A percentile compares a stretch with the other conserved stretches of the same genome.
These are phyloP conservation scores for Buteo buteo DNA, from an alignment of 2,113 vertebrate species.

Conservation along the genomic window DNA sequence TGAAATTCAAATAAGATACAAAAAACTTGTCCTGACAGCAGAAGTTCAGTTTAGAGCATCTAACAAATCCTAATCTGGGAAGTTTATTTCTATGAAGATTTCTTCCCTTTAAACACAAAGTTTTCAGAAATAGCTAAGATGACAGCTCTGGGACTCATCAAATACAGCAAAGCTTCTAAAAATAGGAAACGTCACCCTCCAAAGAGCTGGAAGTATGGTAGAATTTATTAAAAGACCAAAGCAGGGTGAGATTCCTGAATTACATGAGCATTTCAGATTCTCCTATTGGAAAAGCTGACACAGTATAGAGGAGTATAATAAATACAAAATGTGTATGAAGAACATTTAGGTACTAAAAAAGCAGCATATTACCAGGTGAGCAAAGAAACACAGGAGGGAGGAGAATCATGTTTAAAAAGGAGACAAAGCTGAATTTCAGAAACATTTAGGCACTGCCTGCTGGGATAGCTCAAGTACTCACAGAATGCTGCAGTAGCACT, in stretches of 20 bases:
- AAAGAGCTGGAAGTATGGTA: not conserved
- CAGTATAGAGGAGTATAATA: not conserved
- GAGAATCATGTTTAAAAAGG: not conserved
- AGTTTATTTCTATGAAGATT: not conserved
- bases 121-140: not conserved
- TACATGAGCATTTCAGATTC: not conserved
- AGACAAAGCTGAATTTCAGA: not conserved
- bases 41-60: not conserved
- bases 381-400: not conserved
- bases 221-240: not conserved
- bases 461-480: not conserved
- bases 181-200: not conserved
- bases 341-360: not conserved
- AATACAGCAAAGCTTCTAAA: not conserved
- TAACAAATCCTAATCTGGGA: not conserved
- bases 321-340: accelerated
- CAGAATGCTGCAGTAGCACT: not conserved
- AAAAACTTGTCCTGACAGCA: not conserved
- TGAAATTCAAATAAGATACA: not conserved
- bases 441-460: not conserved
- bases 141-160: not conserved
- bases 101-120: not conserved
- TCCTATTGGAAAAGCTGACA: not conserved
- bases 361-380: not conserved
- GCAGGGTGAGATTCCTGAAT: not conserved